Evolutionary conservation across 2,113 vertebrate species (phyloP).

Genomic region (Scortum barcoo): DNA sequence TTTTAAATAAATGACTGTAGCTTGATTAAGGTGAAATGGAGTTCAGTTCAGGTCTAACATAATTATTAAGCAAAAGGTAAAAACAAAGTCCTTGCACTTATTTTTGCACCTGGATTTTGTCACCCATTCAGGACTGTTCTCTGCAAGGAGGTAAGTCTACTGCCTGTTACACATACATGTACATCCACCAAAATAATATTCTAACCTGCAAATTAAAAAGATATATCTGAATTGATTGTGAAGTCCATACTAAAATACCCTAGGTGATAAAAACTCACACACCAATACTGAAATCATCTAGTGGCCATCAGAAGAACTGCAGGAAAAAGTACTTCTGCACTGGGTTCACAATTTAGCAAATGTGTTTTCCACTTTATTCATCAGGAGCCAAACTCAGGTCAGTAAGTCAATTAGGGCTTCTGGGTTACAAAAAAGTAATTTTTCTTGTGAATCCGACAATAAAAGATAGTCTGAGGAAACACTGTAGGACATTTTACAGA

Average conservation of each 20-base stretch:
- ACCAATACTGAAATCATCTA: neutral
- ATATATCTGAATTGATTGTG: neutral
- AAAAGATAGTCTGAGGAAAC: neutral
- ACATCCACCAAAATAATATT: neutral
- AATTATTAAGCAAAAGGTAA: too few species aligned
- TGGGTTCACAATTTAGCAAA: neutral
- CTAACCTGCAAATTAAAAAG: neutral
- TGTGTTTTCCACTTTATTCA: neutral
- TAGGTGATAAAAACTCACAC: neutral
- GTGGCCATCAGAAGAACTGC: constrained; percentile 22
- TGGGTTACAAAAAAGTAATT: too few species aligned
- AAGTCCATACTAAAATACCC: neutral
- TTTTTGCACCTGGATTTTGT: neutral
- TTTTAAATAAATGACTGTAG: too few species aligned
- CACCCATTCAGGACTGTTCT: too few species aligned
- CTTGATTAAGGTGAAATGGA: too few species aligned
- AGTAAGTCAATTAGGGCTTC: neutral
- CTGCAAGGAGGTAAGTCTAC: too few species aligned
- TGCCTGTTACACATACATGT: neutral
- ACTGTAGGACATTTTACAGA: neutral
- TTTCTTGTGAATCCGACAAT: neutral
- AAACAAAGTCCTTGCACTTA: too few species aligned
- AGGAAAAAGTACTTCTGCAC: neutral
- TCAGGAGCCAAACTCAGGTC: neutral
- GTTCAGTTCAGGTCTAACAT: too few species aligned